Conservation (phyloP, 1,140 invertebrate genomes). For the Drosophila pandora region DNA sequence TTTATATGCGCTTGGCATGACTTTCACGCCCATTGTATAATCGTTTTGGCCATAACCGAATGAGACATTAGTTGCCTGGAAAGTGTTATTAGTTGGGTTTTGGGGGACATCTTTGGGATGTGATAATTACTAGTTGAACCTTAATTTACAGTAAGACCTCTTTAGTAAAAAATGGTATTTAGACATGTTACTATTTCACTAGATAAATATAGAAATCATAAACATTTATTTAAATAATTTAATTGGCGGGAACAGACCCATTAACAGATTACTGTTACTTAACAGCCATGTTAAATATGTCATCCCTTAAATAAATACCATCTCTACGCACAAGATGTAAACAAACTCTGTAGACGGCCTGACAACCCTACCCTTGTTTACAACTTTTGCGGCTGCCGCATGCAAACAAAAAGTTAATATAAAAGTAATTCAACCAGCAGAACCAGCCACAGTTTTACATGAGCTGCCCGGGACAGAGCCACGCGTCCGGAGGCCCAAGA, state of each 20-base stretch:
- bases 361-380: slow-evolving; percentile 25
- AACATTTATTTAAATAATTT: not conserved
- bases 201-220: no score
- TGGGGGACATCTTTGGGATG: not conserved
- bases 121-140: not conserved
- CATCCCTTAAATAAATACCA: not conserved
- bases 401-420: slow-evolving; percentile 44
- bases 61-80: slow-evolving; percentile 31
- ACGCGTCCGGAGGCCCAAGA: slow-evolving; percentile 37
- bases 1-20: slow-evolving; percentile 38
- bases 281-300: not conserved
- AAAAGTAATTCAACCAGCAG: slow-evolving; percentile 63
- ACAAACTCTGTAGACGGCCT: slow-evolving; percentile 7
- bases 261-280: not conserved
- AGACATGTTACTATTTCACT: not conserved
- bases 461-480: slow-evolving; percentile 52
- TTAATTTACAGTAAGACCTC: not conserved
- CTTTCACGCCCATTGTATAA: slow-evolving; percentile 33
- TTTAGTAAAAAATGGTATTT: not conserved
- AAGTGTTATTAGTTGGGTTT: slow-evolving; percentile 13
- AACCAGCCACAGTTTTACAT: slow-evolving; percentile 64
- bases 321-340: not conserved
- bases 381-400: slow-evolving; percentile 15
- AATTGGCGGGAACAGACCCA: slow-evolving; percentile 10
- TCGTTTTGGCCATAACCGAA: slow-evolving; percentile 25